Evolutionary conservation across 2,113 vertebrate species (phyloP).

Genomic region (Phalacrocorax brasilianus): DNA sequence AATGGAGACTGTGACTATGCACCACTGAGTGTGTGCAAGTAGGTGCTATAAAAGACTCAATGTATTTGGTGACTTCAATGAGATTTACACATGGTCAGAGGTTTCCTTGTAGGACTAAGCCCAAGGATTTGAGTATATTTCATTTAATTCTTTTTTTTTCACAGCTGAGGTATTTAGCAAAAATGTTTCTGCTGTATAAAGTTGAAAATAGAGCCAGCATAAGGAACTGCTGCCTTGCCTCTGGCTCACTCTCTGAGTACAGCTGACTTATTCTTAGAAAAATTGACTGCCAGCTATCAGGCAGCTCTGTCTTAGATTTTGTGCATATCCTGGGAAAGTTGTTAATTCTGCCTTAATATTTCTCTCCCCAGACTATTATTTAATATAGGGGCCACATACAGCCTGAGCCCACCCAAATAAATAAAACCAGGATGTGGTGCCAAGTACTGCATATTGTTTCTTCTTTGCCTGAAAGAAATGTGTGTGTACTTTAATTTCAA

Average conservation of each 20-base stretch:
- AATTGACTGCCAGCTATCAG: not conserved
- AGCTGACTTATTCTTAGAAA: not conserved
- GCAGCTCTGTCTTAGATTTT: not conserved
- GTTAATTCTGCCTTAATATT: not conserved
- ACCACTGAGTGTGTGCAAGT: not conserved
- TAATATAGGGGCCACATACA: not conserved
- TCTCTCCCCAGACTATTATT: not conserved
- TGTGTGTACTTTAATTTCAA: not conserved
- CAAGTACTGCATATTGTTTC: not conserved
- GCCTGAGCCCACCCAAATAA: not conserved
- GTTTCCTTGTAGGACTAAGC: not conserved
- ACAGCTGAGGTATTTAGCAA: not conserved
- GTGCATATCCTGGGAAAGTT: not conserved
- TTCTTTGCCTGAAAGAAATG: not conserved
- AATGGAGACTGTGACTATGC: accelerated
- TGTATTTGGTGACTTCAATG: not conserved
- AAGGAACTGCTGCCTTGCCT: not conserved
- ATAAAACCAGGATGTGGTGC: not conserved
- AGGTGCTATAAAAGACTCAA: not conserved
- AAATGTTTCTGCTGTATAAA: not conserved
- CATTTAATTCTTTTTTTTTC: not conserved
- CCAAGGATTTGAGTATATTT: not conserved
- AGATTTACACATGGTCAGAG: not conserved
- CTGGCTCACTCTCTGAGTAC: not conserved
- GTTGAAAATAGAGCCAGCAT: not conserved